A percentile compares a stretch with the other conserved stretches of the same genome.
Evolutionary conservation across 2,888 invertebrate species (phyloP).

Genomic region (Erebia epiphron): DNA sequence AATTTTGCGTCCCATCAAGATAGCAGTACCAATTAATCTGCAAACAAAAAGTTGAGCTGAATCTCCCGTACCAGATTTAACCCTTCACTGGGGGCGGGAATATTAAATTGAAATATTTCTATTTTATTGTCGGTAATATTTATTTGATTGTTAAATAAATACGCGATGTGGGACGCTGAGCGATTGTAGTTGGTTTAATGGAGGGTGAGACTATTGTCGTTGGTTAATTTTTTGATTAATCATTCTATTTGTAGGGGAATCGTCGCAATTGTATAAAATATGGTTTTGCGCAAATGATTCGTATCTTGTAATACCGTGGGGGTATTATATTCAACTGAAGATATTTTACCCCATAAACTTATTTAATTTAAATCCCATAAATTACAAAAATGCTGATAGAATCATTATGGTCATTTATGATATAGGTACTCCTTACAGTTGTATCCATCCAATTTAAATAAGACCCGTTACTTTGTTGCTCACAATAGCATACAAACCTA

Average conservation of each 20-base stretch:
- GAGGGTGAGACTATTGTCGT: constrained; percentile 74
- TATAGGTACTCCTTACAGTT: no score
- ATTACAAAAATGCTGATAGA: no score
- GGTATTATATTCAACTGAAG: background rate
- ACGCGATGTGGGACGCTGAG: constrained; percentile 77
- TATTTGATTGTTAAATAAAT: constrained; percentile 83
- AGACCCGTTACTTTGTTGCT: no score
- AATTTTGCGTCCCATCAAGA: constrained; percentile 79
- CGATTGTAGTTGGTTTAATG: constrained; percentile 74
- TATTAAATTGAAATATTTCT: constrained; percentile 82
- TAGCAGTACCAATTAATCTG: constrained; percentile 66
- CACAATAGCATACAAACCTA: no score
- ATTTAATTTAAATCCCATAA: background rate
- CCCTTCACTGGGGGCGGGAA: constrained; percentile 74
- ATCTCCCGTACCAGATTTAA: constrained; percentile 62
- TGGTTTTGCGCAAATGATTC: constrained; percentile 53
- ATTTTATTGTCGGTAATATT: constrained; percentile 82
- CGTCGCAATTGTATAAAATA: constrained; percentile 66
- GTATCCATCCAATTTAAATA: no score
- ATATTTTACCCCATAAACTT: background rate
- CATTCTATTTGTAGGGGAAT: constrained; percentile 67
- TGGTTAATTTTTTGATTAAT: constrained; percentile 83
- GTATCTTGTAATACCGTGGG: constrained; percentile 33
- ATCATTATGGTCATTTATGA: no score
- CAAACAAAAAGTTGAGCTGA: constrained; percentile 60